Base-by-base conservation (phyloP, 2,113 vertebrate species). In the Malurus elegans region DNA sequence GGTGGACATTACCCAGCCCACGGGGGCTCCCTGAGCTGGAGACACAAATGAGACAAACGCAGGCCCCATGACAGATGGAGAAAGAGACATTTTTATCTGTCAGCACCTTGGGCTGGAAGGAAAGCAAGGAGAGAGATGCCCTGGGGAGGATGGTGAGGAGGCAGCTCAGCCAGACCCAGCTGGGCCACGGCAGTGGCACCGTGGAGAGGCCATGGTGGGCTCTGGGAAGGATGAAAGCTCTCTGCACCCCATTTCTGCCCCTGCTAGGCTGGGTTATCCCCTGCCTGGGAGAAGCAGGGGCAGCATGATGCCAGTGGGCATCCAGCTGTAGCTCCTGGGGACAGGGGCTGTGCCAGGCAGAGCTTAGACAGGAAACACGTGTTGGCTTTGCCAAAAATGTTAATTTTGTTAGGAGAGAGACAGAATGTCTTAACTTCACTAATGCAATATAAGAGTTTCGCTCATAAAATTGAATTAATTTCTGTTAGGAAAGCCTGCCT, bases 401-500 rank as follows among this genome's bases (percentile, higher is more conserved):
- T 84, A 76, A 14, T 51, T 86, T 94, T 31, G 34, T 78, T 88
- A 83, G 31, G 71, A 69, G 83, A 65, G 65, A 86, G 31, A 16
- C 58, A 69, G 72, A 94, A 76, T 19, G 40, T 72, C 56, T 91
- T 73, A 47, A 90, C 48, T 69, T 83, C 31, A 76, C 72, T 75
- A 73, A 88, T 32, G 72, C 42, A 92, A 73, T 69, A 57, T 26
- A 91, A 53, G 42, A 34, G 5, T 60, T 92, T 53, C 70, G 28
- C 62, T 86, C 53, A 64, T 75, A 56, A 90, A 92, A 88, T 48
- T 31, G 25, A 57, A 86, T 74, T 86, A 26, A 83, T 74, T 69
- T 74, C 60, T 71, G 6, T 86, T 80, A 86, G 76, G 32, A n/a
- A 61, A 21, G 24, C 4, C 61, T 67, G 51, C 47, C 25, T 45